Base-by-base conservation (phyloP, 2,888 invertebrate species). In the Drosophila colorata region DNA sequence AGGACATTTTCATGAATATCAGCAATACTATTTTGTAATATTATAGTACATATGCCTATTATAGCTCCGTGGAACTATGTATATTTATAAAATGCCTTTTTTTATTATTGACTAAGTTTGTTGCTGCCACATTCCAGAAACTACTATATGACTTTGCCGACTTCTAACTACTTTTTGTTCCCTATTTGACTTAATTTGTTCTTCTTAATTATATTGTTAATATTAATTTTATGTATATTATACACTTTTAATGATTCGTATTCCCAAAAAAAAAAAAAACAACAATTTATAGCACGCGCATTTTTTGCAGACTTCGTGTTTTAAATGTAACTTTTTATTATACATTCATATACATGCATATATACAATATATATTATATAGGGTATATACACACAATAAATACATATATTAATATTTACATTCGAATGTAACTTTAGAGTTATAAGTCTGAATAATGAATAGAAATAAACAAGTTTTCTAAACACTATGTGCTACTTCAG, bases 371-470 rank as follows among this genome's bases (percentile, higher is more conserved):
- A 67, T 63, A 79, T 61, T 76, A 68, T 55, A 61, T 58, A 61
- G 28, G 18, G 28, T 37, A 58, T 46, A 55, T 35, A 56, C 48
- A 64, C 44, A 49, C 25, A 46, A 51, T 35, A 64, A 23, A 63
- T 57, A 58, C 38, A 53, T 51, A 44, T 43, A 71, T 43, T 71
- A 64, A 78, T 60, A 71, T 74, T 72, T 85, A 86, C 82, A 83
- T 83, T 79, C 69, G 77, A 81, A 60, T 87, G 79, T 83, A 83
- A 83, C 82, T 74, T 65, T 85, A 88, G 87, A 85, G 84, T 76
- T 86, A 86, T 85, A 85, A 85, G 84, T 88, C 84, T 85, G 84
- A 85, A 78, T 79, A 77, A 79, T 70, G 55, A 75, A 55, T 80
- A 81, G 78, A 65, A 80, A 78, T 78, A 81, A 80, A 78, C 48